Base-by-base conservation (phyloP, 1,140 invertebrate genomes). In the Oncopodura yosiiana region DNA sequence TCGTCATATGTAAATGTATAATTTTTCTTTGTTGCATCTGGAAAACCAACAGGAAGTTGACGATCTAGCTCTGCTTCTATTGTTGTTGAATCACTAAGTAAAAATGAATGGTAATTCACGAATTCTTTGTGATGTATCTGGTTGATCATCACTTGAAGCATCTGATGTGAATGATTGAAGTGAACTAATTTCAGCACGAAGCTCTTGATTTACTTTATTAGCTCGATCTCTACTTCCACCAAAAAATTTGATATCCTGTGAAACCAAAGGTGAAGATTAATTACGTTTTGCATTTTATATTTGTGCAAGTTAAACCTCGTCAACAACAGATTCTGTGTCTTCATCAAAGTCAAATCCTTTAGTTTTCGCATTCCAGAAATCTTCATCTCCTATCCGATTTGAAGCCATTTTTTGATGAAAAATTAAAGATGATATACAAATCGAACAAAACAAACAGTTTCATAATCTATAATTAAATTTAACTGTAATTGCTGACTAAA, bases 281-380 rank as follows among this genome's bases (percentile, higher is more conserved):
- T 24, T 21, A 39, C 23, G 5, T 37, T 26, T 39, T 54, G 8
- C n/a, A 34, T 29, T 41, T 24, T 29, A 2, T 41, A 36, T 14
- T 23, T 41, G 12, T 30, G n/a, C 30, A 46, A 16, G 16, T 19
- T 6, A 48, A 52, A 62, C 60, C 30, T 62, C 56, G 16, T 58
- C 60, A 38, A 18, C 36, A 5, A 9, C 34, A 21, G n/a, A n/a
- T n/a, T 55, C 60, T 0, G 43, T n/a, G 14, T 62, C 60, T n/a
- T 62, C 56, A 8, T 16, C 52, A 37, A 62, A 62, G 21, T 27
- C 37, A 46, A 62, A 58, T 3, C 60, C 60, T 36, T 62, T 62
- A 19, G 6, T 4, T 23, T 9, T 8, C 4, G 9, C 16, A 19
- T 8, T 11, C 43, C 44, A 55, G 3, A 48, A 48, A 34, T 55